phyloP scores from a whole-genome alignment of 2,797 vertebrate species.

The Odontamblyopus rebecca region DNA sequence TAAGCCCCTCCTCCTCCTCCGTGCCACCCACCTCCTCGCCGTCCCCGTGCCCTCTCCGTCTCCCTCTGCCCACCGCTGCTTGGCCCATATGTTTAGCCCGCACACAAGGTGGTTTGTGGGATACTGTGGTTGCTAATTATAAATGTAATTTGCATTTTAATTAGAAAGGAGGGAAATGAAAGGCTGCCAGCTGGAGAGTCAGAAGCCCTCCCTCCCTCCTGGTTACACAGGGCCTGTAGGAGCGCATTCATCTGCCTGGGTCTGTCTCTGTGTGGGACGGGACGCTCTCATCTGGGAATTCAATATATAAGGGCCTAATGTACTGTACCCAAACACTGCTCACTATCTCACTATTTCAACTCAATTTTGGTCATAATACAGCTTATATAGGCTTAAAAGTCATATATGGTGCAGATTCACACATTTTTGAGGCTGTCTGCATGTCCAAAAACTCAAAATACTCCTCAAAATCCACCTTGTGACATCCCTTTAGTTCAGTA shows the following conservation, averaged over 20 bases:
- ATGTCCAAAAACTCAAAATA: too few relatives aligned
- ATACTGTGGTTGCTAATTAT: conserved; percentile 99
- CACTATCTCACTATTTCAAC: too few relatives aligned
- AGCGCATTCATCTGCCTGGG: conserved; percentile 55
- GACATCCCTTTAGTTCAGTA: too few relatives aligned
- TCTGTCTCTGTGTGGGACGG: conserved; percentile 48
- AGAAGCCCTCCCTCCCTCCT: conserved; percentile 84
- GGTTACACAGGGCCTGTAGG: conserved; percentile 66
- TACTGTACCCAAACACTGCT: not conserved
- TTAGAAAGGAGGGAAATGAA: conserved; percentile 99
- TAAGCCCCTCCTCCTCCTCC: conserved; percentile 52
- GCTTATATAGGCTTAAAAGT: too few relatives aligned
- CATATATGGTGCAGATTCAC: too few relatives aligned
- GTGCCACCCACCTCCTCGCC: conserved; percentile 68
- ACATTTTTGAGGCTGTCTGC: too few relatives aligned
- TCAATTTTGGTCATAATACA: too few relatives aligned
- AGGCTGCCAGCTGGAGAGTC: conserved; percentile 99
- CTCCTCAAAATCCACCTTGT: too few relatives aligned
- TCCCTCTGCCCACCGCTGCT: conserved; percentile 88
- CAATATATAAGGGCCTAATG: not conserved
- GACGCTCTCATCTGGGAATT: not conserved
- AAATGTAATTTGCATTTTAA: conserved; percentile 99
- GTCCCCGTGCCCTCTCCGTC: conserved; percentile 69
- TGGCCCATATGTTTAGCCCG: conserved; percentile 96
- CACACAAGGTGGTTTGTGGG: conserved; percentile 96